Base-by-base conservation (phyloP, 2,113 vertebrate genomes). In the Xenus cinereus region DNA sequence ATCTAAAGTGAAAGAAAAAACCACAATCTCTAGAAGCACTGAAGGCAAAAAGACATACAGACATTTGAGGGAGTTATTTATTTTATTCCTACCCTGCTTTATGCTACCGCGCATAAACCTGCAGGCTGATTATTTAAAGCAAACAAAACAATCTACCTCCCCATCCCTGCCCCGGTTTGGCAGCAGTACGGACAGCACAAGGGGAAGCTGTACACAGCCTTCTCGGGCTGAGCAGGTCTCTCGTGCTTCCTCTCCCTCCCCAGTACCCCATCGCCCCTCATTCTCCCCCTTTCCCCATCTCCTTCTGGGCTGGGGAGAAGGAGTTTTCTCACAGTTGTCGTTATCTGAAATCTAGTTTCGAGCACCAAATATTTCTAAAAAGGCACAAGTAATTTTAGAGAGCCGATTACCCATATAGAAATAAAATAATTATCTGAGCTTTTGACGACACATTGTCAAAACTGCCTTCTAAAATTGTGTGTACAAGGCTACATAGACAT, bases 281-380 rank as follows among this genome's bases (percentile, higher is more conserved):
- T 59, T 30, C 10, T 54, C 22, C 46, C 27, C 14, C 30, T 87
- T 86, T 46, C 21, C 37, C 26, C 7, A 0, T 23, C 64, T 59
- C 22, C 68, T 77, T 53, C 33, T 12, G 37, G 28, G 20, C 63
- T n/a, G n/a, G n/a, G n/a, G n/a, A n/a, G n/a, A n/a, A n/a, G n/a
- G n/a, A n/a, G 26, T 78, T 79, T 78, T 62, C 86, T 75, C 21
- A 27, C 48, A 76, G 27, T 43, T 24, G 8, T 20, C 9, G 15
- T 89, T 75, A 39, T 72, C 66, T 89, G 93, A 82, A 94, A 82
- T 91, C 72, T 84, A 51, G 72, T 75, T 91, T 93, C 74, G 64
- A 90, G 81, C 69, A 68, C 57, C 53, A 45, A 79, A 48, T 91
- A 53, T 46, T 81, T 84, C 84, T 87, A 26, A 87, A 89, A 91